Evolutionary conservation across 1,140 invertebrate genomes (phyloP), one percentile per base, ranked within the genome.

Genomic region (Drosophila teissieri): DNA sequence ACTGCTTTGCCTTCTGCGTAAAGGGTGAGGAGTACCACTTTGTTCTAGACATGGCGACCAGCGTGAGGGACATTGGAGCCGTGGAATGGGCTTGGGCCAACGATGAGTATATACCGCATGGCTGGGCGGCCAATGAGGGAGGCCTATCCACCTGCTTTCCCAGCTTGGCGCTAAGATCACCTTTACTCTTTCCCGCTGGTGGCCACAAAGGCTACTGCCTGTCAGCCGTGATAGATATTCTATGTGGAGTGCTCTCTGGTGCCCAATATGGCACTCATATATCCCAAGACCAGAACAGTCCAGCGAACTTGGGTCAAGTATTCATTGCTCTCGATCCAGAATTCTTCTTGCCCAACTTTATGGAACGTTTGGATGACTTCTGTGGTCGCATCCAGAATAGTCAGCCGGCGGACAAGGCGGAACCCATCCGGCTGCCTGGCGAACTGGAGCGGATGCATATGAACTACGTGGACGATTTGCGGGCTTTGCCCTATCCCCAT

Each of bases 1-100:
- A 98, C 93, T 97, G 97, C 0, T 62, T 98, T 22, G 94, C 96
- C 3, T 91, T 98, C 2, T 97, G 95, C 0, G 98, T 97, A 7
- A 95, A 95, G 5, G 95, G 94, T 0, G 84, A 92, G 6, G 86
- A 94, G 22, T 94, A 94, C 0, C 97, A 82, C 36, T 98, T 98
- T 92, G 94, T 97, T 2, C 91, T 99, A n/a, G 98, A 99, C 86
- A 98, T 98, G 97, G 97, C 97, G 0, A 97, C 97, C 1, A 96
- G 97, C 1, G 94, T 96, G 1, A 97, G 62, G 51, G 93, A 93
- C 1, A 52, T 94, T 4, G 93, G 93, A 0, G 93, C 96, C 94
- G 95, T 98, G 61, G 97, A 98, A 93, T 93, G 97, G 65, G 95
- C 96, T 49, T 77, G 92, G 22, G 92, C 95, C 1, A 96, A 96